Evolutionary conservation across 2,113 vertebrate genomes (phyloP), one percentile per base, ranked within the genome.

Genomic region (Microcebus ravelobensis): DNA sequence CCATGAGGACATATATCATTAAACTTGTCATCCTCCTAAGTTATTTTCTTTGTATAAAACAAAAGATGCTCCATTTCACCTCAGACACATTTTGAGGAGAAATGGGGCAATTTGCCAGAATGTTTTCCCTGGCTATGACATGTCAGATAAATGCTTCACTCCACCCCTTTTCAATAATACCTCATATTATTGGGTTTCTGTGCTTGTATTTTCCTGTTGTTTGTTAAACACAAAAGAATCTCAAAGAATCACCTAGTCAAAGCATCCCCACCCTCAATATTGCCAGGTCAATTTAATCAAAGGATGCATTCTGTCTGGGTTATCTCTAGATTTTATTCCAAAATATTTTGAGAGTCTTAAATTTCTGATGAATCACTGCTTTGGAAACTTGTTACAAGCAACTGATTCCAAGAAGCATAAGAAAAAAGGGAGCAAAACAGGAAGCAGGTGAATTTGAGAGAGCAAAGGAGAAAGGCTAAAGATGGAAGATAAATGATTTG

Each of bases 51-150:
- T 73, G 39, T 79, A 23, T 95, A 87, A 94, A 94, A 94, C 45
- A 95, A 87, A 90, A 52, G 63, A 96, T 92, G 95, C 96, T 93
- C 57, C 97, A 95, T 97, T 97, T 95, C 91, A 96, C 31, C 50
- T 73, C 93, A 94, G 96, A 96, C 79, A 94, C 67, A 97, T 96
- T 95, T 93, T 79, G 55, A 93, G 88, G 23, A 95, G 95, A 97
- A 96, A 97, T 76, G 79, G 50, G 34, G 80, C 91, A 95, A 71
- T 67, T 70, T 81, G 23, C 6, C 48, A 48, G 27, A 92, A 93
- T 95, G 74, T 90, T 97, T 89, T 96, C 92, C 27, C 90, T 93
- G 93, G 63, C 83, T 93, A 0, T 85, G n/a, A 61, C 45, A 23
- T 71, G 23, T 91, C 86, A 89, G 50, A 45, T 92, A 80, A 93